Percentiles rank a stretch among this genome's conserved stretches.
Conservation (phyloP, 2,113 vertebrate genomes). For the Prunella fulvescens region DNA sequence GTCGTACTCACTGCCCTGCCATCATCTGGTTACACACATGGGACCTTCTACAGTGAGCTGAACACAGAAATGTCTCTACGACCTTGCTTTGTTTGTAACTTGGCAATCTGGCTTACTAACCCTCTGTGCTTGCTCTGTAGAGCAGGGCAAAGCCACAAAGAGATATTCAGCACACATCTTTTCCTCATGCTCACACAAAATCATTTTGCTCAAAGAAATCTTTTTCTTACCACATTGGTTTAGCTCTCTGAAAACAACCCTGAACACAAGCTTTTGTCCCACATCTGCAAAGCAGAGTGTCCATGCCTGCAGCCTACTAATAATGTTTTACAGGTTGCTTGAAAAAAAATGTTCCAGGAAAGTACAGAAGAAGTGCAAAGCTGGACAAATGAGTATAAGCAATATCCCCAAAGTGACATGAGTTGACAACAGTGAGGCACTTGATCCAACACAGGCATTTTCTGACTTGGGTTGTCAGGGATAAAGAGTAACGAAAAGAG, state of each 20-base stretch:
- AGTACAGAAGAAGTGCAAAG: not conserved
- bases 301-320: not conserved
- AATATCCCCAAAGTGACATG: not conserved
- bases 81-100: not conserved
- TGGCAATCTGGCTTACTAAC: not conserved
- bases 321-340: not conserved
- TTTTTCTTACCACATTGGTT: not conserved
- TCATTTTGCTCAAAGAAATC: not conserved
- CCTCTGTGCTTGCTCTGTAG: constrained; percentile 2
- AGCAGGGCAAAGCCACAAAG: not conserved
- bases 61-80: not conserved
- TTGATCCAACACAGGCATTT: not conserved
- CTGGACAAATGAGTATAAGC: not conserved
- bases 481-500: not conserved
- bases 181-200: not conserved
- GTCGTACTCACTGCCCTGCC: not conserved
- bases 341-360: not conserved
- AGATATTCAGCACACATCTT: not conserved
- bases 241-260: not conserved
- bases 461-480: not conserved
- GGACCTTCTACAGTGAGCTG: not conserved
- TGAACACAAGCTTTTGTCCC: not conserved
- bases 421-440: not conserved
- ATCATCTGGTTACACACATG: not conserved
- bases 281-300: not conserved